Evolutionary conservation across 1,140 invertebrate species (phyloP), one percentile per base, ranked within the genome.

Genomic region (Drosophila guanche): DNA sequence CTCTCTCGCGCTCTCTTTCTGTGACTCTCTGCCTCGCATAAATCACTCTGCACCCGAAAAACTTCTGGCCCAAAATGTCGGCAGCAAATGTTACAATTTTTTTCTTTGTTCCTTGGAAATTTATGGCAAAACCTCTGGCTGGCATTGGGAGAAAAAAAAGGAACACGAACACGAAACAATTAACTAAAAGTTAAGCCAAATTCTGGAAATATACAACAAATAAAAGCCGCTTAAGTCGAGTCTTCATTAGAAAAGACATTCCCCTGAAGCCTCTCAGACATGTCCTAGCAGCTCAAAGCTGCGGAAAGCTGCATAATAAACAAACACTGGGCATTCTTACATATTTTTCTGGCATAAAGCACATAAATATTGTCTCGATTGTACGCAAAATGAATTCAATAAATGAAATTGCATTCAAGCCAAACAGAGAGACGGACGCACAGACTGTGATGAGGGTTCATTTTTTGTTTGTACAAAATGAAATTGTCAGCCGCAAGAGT

Each of bases 21-120:
- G 16, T 20, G 16, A 20, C 40, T 57, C 67, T 52, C 60, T 56
- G 16, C 43, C 50, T 46, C 50, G 59, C 79, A 83, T 83, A 83
- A 83, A 83, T 83, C 79, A 84, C 72, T 68, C 48, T 42, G 48
- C 48, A 25, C 27, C 40, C 41, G 42, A 55, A 68, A 74, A 69
- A 73, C 33, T 74, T 74, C 65, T 85, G 55, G 53, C 74, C 33
- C 47, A 73, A 85, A 76, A 84, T 86, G 80, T 84, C 80, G 29
- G 51, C 72, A 47, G 67, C 80, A 84, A 84, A 84, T 84, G 80
- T 80, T 84, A 86, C 77, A 66, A 76, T 84, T 85, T 10, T 33
- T 33, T 33, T 33, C 1, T 5, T 29, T 29, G 7, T 10, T 3
- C 1, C 8, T 33, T 40, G 75, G 61, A 55, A 74, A 62, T 54